Conservation (phyloP, 2,113 vertebrate species). For the Oxyura jamaicensis region DNA sequence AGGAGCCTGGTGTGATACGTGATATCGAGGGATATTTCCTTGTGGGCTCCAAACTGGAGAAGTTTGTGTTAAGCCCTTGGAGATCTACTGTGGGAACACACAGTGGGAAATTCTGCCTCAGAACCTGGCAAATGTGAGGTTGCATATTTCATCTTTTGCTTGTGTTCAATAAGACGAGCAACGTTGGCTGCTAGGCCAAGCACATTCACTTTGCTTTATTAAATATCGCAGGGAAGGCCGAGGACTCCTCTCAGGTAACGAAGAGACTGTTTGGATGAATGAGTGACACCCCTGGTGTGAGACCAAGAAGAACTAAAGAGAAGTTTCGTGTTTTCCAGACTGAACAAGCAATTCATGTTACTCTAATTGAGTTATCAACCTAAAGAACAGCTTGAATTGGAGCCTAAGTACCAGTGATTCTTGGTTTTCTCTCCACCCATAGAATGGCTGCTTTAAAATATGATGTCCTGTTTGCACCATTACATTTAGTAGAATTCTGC, state of each 20-base stretch:
- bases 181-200: not conserved
- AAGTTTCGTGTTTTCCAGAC: not conserved
- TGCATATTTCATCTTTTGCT: not conserved
- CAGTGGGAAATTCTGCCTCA: not conserved
- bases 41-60: constrained; percentile 29
- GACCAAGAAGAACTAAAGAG: not conserved
- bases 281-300: not conserved
- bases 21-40: constrained; percentile 37
- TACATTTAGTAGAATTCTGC: not conserved
- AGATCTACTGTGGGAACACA: not conserved
- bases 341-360: not conserved
- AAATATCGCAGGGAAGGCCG: not conserved
- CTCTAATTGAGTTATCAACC: not conserved
- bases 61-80: constrained; percentile 40
- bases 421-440: not conserved
- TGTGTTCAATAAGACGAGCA: not conserved
- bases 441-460: not conserved
- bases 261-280: not conserved
- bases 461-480: not conserved
- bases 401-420: not conserved
- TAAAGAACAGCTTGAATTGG: not conserved
- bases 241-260: constrained; percentile 1
- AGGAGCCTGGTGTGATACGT: constrained; percentile 14
- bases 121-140: not conserved
- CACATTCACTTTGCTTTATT: not conserved